Evolutionary conservation across 1,140 invertebrate genomes (phyloP).

Genomic region (Heliconius hewitsoni): DNA sequence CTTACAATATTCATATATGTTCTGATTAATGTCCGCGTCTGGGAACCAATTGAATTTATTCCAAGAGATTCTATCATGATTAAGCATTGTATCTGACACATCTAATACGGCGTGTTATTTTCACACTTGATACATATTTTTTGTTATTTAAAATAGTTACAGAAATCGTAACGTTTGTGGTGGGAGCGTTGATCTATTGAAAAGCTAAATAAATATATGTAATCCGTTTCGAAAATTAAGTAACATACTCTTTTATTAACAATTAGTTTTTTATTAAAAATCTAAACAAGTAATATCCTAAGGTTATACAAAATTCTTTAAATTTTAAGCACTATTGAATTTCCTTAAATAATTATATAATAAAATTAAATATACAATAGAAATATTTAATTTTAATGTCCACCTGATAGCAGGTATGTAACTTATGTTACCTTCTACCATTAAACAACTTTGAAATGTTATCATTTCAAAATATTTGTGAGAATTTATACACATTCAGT

Average conservation of each 20-base stretch:
- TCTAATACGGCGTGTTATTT: background rate
- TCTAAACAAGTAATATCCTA: constrained; percentile 11
- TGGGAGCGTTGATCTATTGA: background rate
- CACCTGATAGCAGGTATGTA: constrained; percentile 1
- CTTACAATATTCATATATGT: constrained; percentile 20
- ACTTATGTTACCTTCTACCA: background rate
- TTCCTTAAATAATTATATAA: constrained; percentile 6
- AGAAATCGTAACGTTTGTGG: background rate
- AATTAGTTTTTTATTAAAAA: constrained; percentile 12
- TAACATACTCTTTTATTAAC: constrained; percentile 13
- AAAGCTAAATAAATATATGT: background rate
- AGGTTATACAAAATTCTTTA: constrained; percentile 14
- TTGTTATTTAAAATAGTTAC: constrained; percentile 22
- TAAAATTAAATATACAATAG: constrained; percentile 9
- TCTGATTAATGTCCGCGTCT: constrained; percentile 10
- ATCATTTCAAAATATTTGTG: constrained; percentile 3
- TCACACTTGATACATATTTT: constrained; percentile 11
- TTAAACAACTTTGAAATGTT: constrained; percentile 2
- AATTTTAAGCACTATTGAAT: constrained; percentile 12
- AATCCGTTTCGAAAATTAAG: constrained; percentile 4
- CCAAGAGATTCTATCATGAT: constrained; percentile 28
- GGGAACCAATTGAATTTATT: constrained; percentile 26
- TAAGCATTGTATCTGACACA: background rate
- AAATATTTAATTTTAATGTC: constrained; percentile 2
- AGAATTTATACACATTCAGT: constrained; percentile 27